A percentile compares a stretch with the other conserved stretches of the same genome.
Evolutionary conservation across 30 jellyfish, hydroid and myxozoan species (phyloP).

Genomic region (Turritopsis rubra): DNA sequence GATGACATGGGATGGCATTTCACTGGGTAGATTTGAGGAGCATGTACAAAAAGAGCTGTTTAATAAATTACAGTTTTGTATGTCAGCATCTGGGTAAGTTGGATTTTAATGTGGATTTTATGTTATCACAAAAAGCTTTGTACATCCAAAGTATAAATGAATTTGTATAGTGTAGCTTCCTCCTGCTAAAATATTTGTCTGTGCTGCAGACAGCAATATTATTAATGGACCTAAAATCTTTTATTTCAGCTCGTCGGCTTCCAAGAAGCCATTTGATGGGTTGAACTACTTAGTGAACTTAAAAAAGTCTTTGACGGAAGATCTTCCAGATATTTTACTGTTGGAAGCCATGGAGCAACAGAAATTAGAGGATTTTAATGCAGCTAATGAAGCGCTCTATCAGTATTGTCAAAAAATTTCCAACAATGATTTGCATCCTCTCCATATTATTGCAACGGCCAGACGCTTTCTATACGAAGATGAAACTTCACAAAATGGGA

Average conservation of each 20-base stretch:
- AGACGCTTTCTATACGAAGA: background rate
- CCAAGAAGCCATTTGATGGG: conserved; percentile 18
- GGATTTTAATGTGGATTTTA: too few relatives aligned
- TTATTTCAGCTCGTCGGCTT: background rate
- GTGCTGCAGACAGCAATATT: too few relatives aligned
- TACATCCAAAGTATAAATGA: too few relatives aligned
- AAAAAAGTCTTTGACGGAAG: background rate
- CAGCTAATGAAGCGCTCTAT: background rate
- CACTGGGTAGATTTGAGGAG: conserved; percentile 10
- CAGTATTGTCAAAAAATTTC: background rate
- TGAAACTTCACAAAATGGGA: background rate
- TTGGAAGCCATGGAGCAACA: conserved; percentile 16
- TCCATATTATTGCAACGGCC: conserved; percentile 7
- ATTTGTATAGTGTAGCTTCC: background rate
- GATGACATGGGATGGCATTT: conserved; percentile 14
- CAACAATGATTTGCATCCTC: conserved; percentile 7
- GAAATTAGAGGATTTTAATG: conserved; percentile 11
- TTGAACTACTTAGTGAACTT: background rate
- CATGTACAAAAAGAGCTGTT: conserved; percentile 20
- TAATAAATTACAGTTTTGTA: conserved; percentile 22
- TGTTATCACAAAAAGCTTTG: too few relatives aligned
- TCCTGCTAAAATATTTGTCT: background rate
- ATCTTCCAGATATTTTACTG: conserved; percentile 6
- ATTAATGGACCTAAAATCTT: background rate
- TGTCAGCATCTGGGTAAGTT: conserved; percentile 27